Conservation (phyloP, 2,888 invertebrate species). For the Parnassius apollo region DNA sequence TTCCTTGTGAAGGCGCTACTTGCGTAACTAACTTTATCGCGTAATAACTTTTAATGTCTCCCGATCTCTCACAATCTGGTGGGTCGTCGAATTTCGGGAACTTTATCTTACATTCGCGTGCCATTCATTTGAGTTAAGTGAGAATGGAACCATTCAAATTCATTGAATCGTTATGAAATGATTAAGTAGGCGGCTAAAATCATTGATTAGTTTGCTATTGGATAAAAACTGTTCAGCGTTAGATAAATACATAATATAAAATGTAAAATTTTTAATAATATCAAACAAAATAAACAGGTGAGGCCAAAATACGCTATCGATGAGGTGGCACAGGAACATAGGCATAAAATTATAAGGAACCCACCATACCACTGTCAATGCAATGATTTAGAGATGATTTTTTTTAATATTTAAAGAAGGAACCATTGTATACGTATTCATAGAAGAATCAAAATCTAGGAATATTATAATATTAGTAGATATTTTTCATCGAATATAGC, state of each 20-base stretch:
- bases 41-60: constrained; percentile 28
- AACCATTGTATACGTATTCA: too few species aligned
- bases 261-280: too few species aligned
- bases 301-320: too few species aligned
- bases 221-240: constrained; percentile 2
- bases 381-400: too few species aligned
- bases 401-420: too few species aligned
- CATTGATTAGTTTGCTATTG: constrained; percentile 15
- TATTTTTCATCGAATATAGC: too few species aligned
- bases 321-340: too few species aligned
- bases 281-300: too few species aligned
- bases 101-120: constrained; percentile 26
- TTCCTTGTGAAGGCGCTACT: constrained; percentile 19
- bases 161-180: constrained; percentile 26
- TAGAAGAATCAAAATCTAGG: too few species aligned
- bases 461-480: too few species aligned
- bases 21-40: constrained; percentile 26
- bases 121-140: constrained; percentile 24
- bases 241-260: not conserved
- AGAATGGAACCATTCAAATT: constrained; percentile 21
- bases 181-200: constrained; percentile 18
- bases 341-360: too few species aligned
- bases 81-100: constrained; percentile 27
- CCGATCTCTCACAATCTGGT: constrained; percentile 28
- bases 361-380: too few species aligned